These are phyloP conservation scores for Ips nitidus DNA, from an alignment of 1,140 invertebrate genomes.

Conservation along the genomic window DNA sequence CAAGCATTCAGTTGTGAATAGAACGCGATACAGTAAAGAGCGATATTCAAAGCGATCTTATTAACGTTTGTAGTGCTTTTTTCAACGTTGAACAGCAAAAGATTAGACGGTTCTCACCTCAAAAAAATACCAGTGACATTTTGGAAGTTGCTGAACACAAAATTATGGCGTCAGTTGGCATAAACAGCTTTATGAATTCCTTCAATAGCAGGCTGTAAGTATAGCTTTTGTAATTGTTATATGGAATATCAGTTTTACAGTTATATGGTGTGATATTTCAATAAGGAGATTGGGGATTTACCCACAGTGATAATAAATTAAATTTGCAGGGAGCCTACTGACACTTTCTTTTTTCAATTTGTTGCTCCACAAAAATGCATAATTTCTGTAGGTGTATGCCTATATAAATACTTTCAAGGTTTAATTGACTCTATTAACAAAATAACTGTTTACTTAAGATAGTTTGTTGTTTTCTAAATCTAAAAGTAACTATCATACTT, in stretches of 20 bases:
- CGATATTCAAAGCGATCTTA: no score
- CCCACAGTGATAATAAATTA: background rate
- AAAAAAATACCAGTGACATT: conserved; percentile 21
- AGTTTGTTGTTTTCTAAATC: no score
- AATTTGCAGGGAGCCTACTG: background rate
- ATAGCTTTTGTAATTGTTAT: background rate
- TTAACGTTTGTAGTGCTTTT: no score
- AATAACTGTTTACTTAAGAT: no score
- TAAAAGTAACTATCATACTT: background rate
- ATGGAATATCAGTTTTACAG: background rate
- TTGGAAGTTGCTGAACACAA: conserved; percentile 39
- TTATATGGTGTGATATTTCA: background rate
- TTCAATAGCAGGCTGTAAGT: conserved; percentile 52
- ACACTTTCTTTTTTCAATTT: background rate
- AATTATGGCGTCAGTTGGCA: conserved; percentile 47
- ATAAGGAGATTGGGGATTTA: background rate
- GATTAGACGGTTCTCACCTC: no score
- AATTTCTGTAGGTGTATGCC: background rate
- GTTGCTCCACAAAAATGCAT: background rate
- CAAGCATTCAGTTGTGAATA: no score
- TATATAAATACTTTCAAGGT: no score
- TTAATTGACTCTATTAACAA: no score
- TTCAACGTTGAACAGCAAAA: no score
- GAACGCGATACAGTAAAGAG: no score
- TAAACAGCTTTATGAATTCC: conserved; percentile 50